Conservation (phyloP, 2,797 vertebrate species). For the Aselliscus stoliczkanus region DNA sequence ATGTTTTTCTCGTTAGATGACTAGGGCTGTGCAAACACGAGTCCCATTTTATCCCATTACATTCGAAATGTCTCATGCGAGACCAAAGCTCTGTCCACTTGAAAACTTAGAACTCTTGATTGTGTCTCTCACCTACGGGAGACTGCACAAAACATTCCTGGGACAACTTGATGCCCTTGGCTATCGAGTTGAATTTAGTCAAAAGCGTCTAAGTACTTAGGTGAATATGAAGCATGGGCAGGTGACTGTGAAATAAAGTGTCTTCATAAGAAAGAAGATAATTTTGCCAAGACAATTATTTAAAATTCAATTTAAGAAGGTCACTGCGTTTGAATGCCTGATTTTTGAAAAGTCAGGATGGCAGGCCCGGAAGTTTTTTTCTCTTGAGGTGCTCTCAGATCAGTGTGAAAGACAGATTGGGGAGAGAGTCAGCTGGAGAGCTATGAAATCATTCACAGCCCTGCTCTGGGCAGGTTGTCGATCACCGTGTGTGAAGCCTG, state of each 20-base stretch:
- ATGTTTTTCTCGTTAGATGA: not conserved
- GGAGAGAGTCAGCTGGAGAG: not conserved
- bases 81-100: not conserved
- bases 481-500: not conserved
- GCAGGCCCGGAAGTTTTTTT: not conserved
- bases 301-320: slow-evolving; percentile 34
- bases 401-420: not conserved
- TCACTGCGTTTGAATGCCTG: not conserved
- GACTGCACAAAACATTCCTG: not conserved
- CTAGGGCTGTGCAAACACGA: not conserved
- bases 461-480: slow-evolving; percentile 46
- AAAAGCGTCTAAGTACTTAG: not conserved
- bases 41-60: not conserved
- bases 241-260: not conserved
- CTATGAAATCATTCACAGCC: slow-evolving; percentile 17
- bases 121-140: not conserved
- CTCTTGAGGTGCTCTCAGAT: not conserved
- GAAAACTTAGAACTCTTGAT: not conserved
- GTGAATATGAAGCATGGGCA: not conserved
- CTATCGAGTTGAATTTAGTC: not conserved
- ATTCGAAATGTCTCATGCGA: not conserved
- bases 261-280: not conserved
- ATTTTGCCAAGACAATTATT: not conserved
- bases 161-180: not conserved
- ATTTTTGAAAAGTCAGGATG: slow-evolving; percentile 6